Evolutionary conservation across 2,113 vertebrate species (phyloP), one percentile per base, ranked within the genome.

Genomic region (Tachuris rubrigastra): DNA sequence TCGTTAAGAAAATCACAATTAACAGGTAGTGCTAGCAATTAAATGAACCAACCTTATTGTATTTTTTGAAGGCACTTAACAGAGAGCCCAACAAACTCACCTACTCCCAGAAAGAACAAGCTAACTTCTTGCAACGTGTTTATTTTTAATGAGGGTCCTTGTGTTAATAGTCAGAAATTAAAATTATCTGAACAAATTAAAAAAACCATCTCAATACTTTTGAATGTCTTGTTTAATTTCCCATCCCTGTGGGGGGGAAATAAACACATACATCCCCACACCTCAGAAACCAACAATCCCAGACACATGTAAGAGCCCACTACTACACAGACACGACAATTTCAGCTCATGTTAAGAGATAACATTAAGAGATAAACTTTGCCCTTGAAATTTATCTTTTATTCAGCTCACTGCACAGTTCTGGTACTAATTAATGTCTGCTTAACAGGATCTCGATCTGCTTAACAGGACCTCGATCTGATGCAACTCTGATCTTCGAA

Each of bases 1-100:
- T 41, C 11, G 97, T 99, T 98, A 99, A 99, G 98, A 97, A 96
- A 98, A 97, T 75, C 18, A 94, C 66, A 21, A 87, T 67, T 69
- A 83, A 71, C 12, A 80, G 44, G 49, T 63, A 68, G 52, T 4
- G 12, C 35, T 71, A 83, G 9, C 63, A 80, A 42, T 58, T 2
- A 85, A 69, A 85, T 50, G 6, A 89, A 71, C 12, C 6, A 62
- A 37, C 6, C 52, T 44, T 18, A 58, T 31, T 50, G 7, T 15
- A 37, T 37, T 58, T 82, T n/a, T 53, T 39, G 31, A 66, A 86
- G n/a, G 53, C 25, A 67, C 28, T 81, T 89, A 63, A 55, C 12
- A 49, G 24, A 49, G 6, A 63, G 18, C 16, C 76, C 49, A 86
- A 75, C 25, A 76, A 55, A 73, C n/a, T 85, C 49, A 58, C 5